Conservation (phyloP, 2,113 vertebrate genomes). For the Crotalus horridus region DNA sequence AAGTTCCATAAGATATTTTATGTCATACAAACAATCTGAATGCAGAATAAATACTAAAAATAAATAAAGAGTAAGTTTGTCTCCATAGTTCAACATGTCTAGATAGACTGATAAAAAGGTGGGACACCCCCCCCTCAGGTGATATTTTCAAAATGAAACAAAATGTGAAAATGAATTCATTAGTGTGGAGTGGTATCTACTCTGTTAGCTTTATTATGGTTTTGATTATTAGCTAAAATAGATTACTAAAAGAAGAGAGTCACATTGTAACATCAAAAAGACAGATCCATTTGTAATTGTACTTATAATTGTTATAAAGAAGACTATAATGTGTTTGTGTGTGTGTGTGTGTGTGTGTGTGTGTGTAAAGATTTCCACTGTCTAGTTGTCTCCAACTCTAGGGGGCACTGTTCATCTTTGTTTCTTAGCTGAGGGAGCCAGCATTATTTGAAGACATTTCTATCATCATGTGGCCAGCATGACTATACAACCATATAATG, state of each 20-base stretch:
- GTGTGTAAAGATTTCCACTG: neutral
- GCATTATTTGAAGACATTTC: neutral
- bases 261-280: neutral
- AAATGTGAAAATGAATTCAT: slow-evolving; percentile 44
- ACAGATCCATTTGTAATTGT: neutral
- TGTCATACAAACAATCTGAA: slow-evolving; percentile 27
- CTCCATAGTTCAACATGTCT: neutral
- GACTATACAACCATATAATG: neutral
- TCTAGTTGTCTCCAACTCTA: neutral
- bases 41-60: neutral
- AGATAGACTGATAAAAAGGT: slow-evolving; percentile 43
- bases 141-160: slow-evolving; percentile 46
- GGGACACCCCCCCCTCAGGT: neutral
- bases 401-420: neutral
- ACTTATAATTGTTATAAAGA: neutral
- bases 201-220: neutral
- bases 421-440: neutral
- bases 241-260: neutral
- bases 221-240: neutral
- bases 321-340: neutral
- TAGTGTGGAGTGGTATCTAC: slow-evolving; percentile 10
- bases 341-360: neutral
- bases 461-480: neutral
- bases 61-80: neutral
- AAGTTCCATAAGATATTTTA: slow-evolving; percentile 48